Evolutionary conservation across 2,113 vertebrate species (phyloP), one percentile per base, ranked within the genome.

Genomic region (Tinamus guttatus): DNA sequence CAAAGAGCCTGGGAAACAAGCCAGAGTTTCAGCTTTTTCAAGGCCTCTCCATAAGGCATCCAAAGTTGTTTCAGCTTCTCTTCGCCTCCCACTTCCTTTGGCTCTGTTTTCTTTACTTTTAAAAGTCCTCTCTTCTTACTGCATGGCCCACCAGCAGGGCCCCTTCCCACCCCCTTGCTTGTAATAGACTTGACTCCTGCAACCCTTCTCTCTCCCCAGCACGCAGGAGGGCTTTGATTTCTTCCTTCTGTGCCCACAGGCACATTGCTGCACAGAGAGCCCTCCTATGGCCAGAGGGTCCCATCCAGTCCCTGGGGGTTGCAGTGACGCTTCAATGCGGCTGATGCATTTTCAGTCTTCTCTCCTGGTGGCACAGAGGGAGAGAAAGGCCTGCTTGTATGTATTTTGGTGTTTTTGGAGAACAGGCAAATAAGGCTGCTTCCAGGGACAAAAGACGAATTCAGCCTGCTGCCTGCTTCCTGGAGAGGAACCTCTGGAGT

Each of bases 41-140:
- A 89, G 87, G 40, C 62, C 89, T 93, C 56, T 97, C 38, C 84
- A 93, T 75, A 95, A 97, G 81, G 45, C 85, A 89, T 91, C 80
- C 60, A 58, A 75, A 79, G 11, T 85, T 71, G 28, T 89, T 93
- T 91, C 84, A 94, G 68, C 65, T 58, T 91, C 58, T 68, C 4
- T 43, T 30, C 94, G 83, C 74, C 94, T 86, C 73, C 36, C 28
- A 28, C 25, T 77, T 85, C 43, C 3, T 21, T 24, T 75, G 30
- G 25, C 4, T 84, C 52, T 24, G 47, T 54, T 68, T 43, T n/a
- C 81, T 67, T 73, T 36, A 5, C 32, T 59, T 74, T 84, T 81
- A 69, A 40, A 92, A 52, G 14, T 77, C 5, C 28, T 4, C 6
- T 73, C 49, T 73, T 58, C 13, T 25, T 94, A 80, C 4, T 7